Base-by-base conservation (phyloP, 2,888 invertebrate species). In the Margaritifera margaritifera region DNA sequence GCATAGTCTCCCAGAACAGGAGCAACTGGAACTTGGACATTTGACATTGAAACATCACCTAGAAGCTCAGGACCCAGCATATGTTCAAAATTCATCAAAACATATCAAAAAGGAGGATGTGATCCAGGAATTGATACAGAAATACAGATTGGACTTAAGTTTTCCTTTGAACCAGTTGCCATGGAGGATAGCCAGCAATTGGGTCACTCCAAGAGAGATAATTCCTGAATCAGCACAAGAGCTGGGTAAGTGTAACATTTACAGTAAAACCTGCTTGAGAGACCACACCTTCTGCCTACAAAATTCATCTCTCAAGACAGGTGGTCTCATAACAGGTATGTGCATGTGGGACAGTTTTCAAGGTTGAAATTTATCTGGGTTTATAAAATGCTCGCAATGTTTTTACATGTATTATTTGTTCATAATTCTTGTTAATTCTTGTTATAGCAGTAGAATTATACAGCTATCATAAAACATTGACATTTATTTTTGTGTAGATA, bases 131-230 rank as follows among this genome's bases (percentile, higher is more conserved):
- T 62, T 83, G 22, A 71, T 76, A 51, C 69, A 77, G 42, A 81
- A 82, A 58, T 85, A 78, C 57, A 70, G 61, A 55, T 15, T 82
- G 19, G 65, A 82, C 66, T 75, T 69, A 57, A 57, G 69, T 22
- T 65, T 71, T 62, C 64, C 72, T 22, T 25, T 81, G 27, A 62
- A 62, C n/a, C 72, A 78, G 18, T 80, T 82, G 15, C 84, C 84
- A 54, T 89, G 89, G 89, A 72, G 66, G 24, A 66, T 88, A 6
- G 88, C 89, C 3, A 83, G 79, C 24, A 77, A 76, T 6, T 89
- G 89, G 89, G 85, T 89, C 2, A 82, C 78, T 22, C 63, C 82
- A 4, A 71, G 87, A 61, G 75, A 86, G 65, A 80, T 89, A 6
- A 82, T 84, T 74, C 87, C 87, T 8, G 85, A 84, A 56, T 62